Conservation (phyloP, 2,113 vertebrate genomes). For the Euleptes europaea region DNA sequence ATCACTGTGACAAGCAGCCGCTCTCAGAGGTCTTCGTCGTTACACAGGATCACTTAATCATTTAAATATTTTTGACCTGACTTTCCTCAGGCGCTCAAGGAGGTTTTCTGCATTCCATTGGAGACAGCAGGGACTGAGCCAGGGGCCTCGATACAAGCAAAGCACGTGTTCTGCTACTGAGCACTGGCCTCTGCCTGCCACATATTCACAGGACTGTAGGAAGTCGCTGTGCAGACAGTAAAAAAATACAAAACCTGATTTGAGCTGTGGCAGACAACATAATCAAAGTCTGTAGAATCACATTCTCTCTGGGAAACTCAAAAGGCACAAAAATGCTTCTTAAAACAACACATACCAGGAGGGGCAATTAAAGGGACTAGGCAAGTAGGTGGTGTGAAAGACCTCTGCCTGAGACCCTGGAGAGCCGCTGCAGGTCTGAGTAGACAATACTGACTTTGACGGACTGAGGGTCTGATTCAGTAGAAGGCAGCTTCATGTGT, state of each 20-base stretch:
- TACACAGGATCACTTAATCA: background rate
- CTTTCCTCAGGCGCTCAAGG: background rate
- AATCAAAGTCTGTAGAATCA: constrained; percentile 25
- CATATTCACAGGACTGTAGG: background rate
- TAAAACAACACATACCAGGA: too few relatives aligned
- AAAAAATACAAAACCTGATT: background rate
- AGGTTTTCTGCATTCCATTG: background rate
- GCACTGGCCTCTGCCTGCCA: background rate
- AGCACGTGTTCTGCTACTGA: background rate
- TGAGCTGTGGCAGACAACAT: constrained; percentile 4
- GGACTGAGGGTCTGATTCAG: too few relatives aligned
- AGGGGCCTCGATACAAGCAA: background rate
- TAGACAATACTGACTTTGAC: too few relatives aligned
- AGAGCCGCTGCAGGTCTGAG: too few relatives aligned
- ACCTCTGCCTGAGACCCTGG: too few relatives aligned
- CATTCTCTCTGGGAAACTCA: constrained; percentile 15
- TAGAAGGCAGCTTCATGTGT: too few relatives aligned
- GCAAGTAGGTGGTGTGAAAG: too few relatives aligned
- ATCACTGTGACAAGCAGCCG: background rate
- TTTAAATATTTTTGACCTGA: background rate
- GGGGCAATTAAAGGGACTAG: too few relatives aligned
- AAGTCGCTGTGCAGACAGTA: background rate
- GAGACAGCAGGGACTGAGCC: background rate
- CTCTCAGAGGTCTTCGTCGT: background rate
- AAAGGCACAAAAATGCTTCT: background rate